These are phyloP conservation scores for Baryphthengus martii DNA, from an alignment of 2,113 vertebrate species.

Conservation along the genomic window DNA sequence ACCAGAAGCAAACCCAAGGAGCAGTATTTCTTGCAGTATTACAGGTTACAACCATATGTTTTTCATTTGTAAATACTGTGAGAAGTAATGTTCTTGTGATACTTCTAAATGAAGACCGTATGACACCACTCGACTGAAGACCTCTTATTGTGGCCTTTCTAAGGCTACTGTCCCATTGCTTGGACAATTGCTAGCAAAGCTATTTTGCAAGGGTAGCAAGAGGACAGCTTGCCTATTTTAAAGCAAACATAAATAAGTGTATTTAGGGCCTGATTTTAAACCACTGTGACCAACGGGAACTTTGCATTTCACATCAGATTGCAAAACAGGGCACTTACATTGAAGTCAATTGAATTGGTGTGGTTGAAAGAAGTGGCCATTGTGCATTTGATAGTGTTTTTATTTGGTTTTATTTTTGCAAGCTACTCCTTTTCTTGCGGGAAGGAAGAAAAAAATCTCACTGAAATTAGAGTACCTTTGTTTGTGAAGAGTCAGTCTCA, in stretches of 20 bases:
- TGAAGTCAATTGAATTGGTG: neutral
- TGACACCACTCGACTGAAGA: constrained; percentile 53
- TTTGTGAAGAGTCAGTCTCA: neutral
- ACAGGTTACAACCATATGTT: constrained; percentile 69
- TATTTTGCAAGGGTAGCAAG: neutral
- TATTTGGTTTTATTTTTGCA: neutral
- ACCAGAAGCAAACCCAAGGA: constrained; percentile 58
- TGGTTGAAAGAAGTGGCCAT: neutral
- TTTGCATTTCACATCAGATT: neutral
- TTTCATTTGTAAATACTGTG: constrained; percentile 76
- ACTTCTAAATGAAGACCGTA: constrained; percentile 74
- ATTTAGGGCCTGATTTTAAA: neutral
- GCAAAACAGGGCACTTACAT: neutral
- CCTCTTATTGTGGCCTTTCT: constrained; percentile 19
- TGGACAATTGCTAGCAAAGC: constrained; percentile 30
- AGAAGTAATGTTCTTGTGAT: constrained; percentile 75
- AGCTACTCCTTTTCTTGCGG: neutral
- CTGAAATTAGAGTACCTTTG: neutral
- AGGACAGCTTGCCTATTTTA: neutral
- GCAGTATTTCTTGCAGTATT: constrained; percentile 66
- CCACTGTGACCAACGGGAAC: neutral
- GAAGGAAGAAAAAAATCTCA: neutral
- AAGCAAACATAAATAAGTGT: neutral
- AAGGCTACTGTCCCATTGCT: constrained; percentile 49
- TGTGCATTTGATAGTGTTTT: neutral